Evolutionary conservation across 35 echinoderm and acorn worm genomes (phyloP).

Genomic region (Acanthaster planci): DNA sequence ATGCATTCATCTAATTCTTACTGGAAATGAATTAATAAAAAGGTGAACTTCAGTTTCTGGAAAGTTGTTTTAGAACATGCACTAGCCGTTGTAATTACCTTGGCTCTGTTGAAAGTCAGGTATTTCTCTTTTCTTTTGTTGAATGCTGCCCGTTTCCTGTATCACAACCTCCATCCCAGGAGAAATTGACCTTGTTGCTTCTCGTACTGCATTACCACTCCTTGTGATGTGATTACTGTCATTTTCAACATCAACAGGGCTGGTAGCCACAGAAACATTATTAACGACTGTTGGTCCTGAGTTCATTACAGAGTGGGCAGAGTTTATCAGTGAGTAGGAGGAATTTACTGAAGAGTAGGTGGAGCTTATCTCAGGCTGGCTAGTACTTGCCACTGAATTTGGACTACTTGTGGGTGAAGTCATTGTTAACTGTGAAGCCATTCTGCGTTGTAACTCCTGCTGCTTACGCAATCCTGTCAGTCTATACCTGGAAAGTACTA

Average conservation of each 20-base stretch:
- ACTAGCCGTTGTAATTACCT: no score
- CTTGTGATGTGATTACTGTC: no score
- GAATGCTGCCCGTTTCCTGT: neutral
- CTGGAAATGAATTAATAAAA: no score
- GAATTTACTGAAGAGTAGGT: no score
- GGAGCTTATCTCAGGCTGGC: no score
- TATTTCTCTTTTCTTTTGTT: no score
- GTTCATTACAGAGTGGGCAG: neutral
- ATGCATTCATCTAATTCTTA: no score
- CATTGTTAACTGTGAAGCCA: neutral
- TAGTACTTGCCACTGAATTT: no score
- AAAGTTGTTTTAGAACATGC: no score
- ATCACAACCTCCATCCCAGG: neutral
- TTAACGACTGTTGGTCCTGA: neutral
- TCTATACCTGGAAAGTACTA: neutral
- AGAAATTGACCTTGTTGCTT: neutral
- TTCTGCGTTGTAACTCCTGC: neutral
- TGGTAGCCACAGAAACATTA: neutral
- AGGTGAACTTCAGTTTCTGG: no score
- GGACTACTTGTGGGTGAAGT: neutral
- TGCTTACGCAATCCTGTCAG: neutral
- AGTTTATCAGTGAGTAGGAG: neutral
- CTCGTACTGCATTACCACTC: no score
- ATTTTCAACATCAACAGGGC: neutral
- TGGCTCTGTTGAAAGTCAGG: no score